Evolutionary conservation across 2,797 vertebrate genomes (phyloP).

Genomic region (Danio jaintianensis): DNA sequence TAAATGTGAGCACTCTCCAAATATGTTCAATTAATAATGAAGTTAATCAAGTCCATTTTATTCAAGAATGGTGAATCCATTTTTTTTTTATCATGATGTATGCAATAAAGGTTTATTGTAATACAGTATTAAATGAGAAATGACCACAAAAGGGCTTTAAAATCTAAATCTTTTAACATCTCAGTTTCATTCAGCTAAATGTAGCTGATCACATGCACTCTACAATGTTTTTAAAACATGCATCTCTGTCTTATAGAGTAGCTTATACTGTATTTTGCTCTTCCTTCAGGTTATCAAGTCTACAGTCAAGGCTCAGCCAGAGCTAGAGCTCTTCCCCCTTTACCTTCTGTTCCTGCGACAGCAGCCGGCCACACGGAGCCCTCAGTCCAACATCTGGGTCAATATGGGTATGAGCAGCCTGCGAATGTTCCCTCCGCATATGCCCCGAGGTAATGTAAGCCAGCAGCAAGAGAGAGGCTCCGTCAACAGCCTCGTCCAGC

Average conservation of each 20-base stretch:
- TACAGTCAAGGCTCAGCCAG: slow-evolving; percentile 81
- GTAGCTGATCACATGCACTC: not conserved
- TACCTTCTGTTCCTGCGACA: slow-evolving; percentile 97
- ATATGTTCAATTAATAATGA: not conserved
- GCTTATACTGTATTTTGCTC: not conserved
- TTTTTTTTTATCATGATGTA: not conserved
- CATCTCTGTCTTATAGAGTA: too few relatives aligned
- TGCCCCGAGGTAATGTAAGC: slow-evolving; percentile 99
- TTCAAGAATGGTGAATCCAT: not conserved
- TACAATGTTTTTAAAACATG: not conserved
- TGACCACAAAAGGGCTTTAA: not conserved
- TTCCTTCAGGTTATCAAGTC: slow-evolving; percentile 89
- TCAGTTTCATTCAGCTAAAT: not conserved
- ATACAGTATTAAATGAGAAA: not conserved
- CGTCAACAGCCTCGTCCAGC: slow-evolving; percentile 37
- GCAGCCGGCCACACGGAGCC: slow-evolving; percentile 91
- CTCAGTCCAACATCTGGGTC: slow-evolving; percentile 99
- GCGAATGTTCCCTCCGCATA: slow-evolving; percentile 95
- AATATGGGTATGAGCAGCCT: slow-evolving; percentile 99
- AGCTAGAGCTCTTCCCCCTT: slow-evolving; percentile 94
- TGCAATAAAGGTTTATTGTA: not conserved
- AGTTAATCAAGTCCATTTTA: not conserved
- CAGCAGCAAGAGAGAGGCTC: slow-evolving; percentile 91
- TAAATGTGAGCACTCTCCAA: not conserved
- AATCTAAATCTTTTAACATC: not conserved